Conservation (phyloP, 53 echinoderm and acorn worm genomes). For the Stichopus horrens region DNA sequence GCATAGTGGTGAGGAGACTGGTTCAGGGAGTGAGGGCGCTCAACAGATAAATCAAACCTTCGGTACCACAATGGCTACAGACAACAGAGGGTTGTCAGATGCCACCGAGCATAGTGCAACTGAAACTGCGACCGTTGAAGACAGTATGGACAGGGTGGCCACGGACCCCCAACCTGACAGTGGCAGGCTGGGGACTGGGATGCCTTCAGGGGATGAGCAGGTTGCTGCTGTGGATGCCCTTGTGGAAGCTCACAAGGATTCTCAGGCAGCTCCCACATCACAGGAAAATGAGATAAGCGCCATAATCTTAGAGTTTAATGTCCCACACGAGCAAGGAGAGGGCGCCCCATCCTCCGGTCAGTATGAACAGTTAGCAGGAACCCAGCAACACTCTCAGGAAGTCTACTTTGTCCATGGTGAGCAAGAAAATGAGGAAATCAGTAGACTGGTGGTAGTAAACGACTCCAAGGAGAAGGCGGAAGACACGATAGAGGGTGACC, state of each 20-base stretch:
- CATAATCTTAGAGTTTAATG: conserved; percentile 24
- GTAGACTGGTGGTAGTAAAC: neutral
- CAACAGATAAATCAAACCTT: neutral
- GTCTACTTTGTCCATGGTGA: neutral
- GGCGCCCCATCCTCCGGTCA: neutral
- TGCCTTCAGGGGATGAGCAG: neutral
- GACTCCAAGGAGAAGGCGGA: neutral
- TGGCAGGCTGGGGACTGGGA: neutral
- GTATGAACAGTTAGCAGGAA: neutral
- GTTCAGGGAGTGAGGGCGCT: neutral
- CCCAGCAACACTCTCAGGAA: neutral
- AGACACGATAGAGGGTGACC: neutral
- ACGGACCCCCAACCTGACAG: neutral
- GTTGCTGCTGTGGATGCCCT: neutral
- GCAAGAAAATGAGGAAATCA: neutral
- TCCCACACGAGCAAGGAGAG: conserved; percentile 1
- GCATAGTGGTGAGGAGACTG: neutral
- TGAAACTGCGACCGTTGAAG: neutral
- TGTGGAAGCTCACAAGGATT: neutral
- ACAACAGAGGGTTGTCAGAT: neutral
- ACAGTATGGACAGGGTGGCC: neutral
- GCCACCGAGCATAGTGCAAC: neutral
- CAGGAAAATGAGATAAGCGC: conserved; percentile 31
- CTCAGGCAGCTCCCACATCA: neutral
- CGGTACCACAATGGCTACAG: neutral